Evolutionary conservation across 2,113 vertebrate species (phyloP), one percentile per base, ranked within the genome.

Genomic region (Thermophis baileyi): DNA sequence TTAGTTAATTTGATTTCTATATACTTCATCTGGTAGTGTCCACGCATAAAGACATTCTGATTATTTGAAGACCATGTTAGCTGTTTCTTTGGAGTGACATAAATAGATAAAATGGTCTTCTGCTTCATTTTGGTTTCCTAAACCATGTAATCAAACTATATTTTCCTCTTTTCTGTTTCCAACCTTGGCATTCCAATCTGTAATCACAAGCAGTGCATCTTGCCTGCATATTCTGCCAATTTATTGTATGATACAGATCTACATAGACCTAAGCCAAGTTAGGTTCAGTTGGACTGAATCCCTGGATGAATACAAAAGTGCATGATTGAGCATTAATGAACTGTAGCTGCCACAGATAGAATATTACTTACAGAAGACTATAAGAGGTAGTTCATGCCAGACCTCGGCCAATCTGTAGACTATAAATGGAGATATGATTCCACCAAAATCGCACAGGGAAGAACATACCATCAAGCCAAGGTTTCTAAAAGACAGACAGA

Each of bases 401-500:
- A 99, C 22, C 81, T 95, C 97, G 1, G 98, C 96, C 91, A 99
- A 97, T 89, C 99, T 98, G 96, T 99, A 99, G 89, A 99, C 98
- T 92, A 99, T 91, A 97, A 99, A 99, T 0, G 99, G 98, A 0
- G 98, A 96, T 0, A 98, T 88, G 35, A 99, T 97, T 90, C 99
- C 99, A 7, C 99, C 99, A 0, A 99, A 0, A 57, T 99, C 99
- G 54, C 98, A 99, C 95, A 99, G 54, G 0, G 98, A 97, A 0
- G 98, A 99, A 92, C 99, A 99, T 89, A 98, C 97, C 0, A 98
- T 98, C 94, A 99, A 98, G 0, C 98, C 98, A 0, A 99, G 97
- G 93, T 99, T 99, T 98, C 99, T 99, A 87, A 94, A 81, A 95
- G 35, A 91, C 95, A 47, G 44, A 51, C 12, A 14, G 50, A 24